Conservation (phyloP, 2,888 invertebrate species). For the Smittia sp. region DNA sequence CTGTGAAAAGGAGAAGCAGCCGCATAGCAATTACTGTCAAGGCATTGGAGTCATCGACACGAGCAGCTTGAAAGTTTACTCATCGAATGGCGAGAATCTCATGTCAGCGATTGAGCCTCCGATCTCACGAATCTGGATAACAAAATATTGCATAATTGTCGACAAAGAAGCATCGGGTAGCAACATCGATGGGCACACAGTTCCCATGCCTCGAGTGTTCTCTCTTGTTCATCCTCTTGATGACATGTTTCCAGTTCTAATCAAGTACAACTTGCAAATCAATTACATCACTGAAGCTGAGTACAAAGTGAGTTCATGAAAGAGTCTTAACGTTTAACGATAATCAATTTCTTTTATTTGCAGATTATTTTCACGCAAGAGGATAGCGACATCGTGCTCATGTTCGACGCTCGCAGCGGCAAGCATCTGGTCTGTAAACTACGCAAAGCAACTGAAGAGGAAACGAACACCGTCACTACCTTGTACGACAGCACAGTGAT, state of each 20-base stretch:
- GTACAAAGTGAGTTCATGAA: slow-evolving; percentile 45
- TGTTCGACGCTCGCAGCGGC: slow-evolving; percentile 73
- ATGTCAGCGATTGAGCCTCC: slow-evolving; percentile 75
- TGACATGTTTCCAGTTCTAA: slow-evolving; percentile 81
- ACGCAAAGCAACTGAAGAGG: slow-evolving; percentile 71
- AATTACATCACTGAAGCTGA: slow-evolving; percentile 65
- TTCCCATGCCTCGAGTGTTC: slow-evolving; percentile 73
- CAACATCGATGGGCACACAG: slow-evolving; percentile 49
- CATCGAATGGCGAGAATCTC: slow-evolving; percentile 78
- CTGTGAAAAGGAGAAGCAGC: slow-evolving; percentile 49
- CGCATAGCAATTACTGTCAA: slow-evolving; percentile 47
- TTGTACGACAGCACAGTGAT: not conserved
- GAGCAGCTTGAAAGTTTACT: slow-evolving; percentile 73
- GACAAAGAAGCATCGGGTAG: slow-evolving; percentile 63
- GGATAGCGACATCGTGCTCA: slow-evolving; percentile 75
- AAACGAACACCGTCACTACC: slow-evolving; percentile 58
- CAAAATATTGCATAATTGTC: slow-evolving; percentile 79
- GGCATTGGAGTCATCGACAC: slow-evolving; percentile 73
- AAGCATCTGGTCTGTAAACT: slow-evolving; percentile 81
- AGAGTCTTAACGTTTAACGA: not conserved
- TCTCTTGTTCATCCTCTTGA: slow-evolving; percentile 86
- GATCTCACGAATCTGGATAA: slow-evolving; percentile 79
- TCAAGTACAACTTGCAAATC: slow-evolving; percentile 62
- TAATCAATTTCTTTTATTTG: not conserved
- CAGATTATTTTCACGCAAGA: slow-evolving; percentile 74